Conservation (phyloP, 2,113 vertebrate genomes). For the Clinocottus analis region DNA sequence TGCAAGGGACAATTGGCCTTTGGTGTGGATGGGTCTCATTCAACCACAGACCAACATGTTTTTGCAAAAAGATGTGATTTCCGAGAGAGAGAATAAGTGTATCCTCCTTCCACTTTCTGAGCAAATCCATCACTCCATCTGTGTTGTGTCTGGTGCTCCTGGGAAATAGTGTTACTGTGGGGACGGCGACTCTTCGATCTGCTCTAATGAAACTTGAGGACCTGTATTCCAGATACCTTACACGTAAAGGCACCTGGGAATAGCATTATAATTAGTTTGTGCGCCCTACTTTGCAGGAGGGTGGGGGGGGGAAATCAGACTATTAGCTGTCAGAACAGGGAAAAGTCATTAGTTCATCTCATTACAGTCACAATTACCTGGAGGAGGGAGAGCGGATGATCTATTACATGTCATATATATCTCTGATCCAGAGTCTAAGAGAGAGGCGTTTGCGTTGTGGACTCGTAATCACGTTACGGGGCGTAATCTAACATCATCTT, state of each 20-base stretch:
- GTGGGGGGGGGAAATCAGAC: slow-evolving; percentile 40
- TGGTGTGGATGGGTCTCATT: neutral
- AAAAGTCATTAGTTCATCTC: slow-evolving; percentile 75
- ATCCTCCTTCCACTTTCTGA: slow-evolving; percentile 38
- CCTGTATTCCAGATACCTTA: slow-evolving; percentile 19
- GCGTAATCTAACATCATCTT: slow-evolving; percentile 22
- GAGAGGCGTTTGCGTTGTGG: slow-evolving; percentile 26
- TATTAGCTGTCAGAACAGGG: slow-evolving; percentile 60
- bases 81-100: neutral
- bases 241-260: slow-evolving; percentile 59
- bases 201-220: slow-evolving; percentile 20
- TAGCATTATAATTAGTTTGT: slow-evolving; percentile 63
- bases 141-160: slow-evolving; percentile 22
- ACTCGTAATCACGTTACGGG: slow-evolving; percentile 41
- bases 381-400: slow-evolving; percentile 54
- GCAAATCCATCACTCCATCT: slow-evolving; percentile 9
- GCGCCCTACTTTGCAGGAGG: slow-evolving; percentile 27
- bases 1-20: neutral
- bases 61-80: neutral
- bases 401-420: slow-evolving; percentile 60
- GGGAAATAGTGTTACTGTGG: slow-evolving; percentile 18
- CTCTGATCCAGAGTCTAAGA: slow-evolving; percentile 38
- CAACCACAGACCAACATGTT: neutral
- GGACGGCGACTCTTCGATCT: slow-evolving; percentile 13
- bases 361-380: slow-evolving; percentile 75